Base-by-base conservation (phyloP, 2,113 vertebrate species). In the Gila orcuttii region DNA sequence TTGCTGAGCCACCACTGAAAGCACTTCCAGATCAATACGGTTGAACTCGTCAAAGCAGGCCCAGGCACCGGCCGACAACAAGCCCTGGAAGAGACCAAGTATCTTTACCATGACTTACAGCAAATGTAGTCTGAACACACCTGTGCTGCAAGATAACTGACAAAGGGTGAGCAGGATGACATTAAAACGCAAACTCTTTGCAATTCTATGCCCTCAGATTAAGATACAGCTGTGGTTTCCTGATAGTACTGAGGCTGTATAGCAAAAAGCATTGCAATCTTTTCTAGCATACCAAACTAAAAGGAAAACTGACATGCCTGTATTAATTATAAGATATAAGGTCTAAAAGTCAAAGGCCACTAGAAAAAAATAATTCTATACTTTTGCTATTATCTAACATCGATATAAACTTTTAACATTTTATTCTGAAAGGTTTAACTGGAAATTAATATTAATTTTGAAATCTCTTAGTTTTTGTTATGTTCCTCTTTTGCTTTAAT, bases 1-100 rank as follows among this genome's bases (percentile, higher is more conserved):
- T 93, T 98, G 97, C 90, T 97, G 97, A 82, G 97, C 97, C 84
- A 98, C 97, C 86, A 97, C 97, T 83, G 97, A 97, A 50, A 97
- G 95, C 66, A 97, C 96, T 94, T 98, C 97, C 94, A 97, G 92
- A 93, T 98, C 97, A 90, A 97, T 98, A 86, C 96, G 95, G 92
- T 98, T 98, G 90, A 98, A 98, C 91, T 98, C 97, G 92, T 98
- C 97, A 92, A 98, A 98, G 92, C 97, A 97, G 88, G 97, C 97
- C 97, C 97, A 97, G 21, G 96, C 97, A 76, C 96, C 96, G 77
- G 96, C 96, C 71, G 96, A 97, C 91, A 98, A 92, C 85, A 97
- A 93, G 42, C 96, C 97, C 96, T 97, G 83, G 1, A 60, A 47
- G 45, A 62, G 21, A 76, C 50, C 71, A 83, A 82, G 64, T 23